Conservation (phyloP, 2,113 vertebrate genomes). For the Cercopithecus mona region DNA sequence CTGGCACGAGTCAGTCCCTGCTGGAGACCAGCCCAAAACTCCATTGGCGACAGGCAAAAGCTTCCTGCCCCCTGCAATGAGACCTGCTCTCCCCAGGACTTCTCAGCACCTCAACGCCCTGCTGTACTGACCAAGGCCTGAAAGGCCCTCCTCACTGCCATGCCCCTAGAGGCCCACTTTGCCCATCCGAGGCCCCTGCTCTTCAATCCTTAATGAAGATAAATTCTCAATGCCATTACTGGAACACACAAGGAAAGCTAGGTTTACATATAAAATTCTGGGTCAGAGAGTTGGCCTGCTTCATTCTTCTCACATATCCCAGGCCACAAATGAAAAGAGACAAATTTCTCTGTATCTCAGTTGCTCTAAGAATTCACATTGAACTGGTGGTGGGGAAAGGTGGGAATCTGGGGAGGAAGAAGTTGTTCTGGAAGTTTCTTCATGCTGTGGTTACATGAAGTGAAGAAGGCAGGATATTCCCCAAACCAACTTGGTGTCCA, state of each 20-base stretch:
- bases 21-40: neutral
- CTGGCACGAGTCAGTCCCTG: neutral
- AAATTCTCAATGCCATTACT: neutral
- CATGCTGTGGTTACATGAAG: neutral
- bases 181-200: neutral
- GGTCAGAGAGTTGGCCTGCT: slow-evolving; percentile 32
- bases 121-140: neutral
- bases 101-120: neutral
- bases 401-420: no score
- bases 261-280: slow-evolving; percentile 36
- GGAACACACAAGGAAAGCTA: neutral
- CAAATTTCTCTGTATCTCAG: neutral
- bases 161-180: neutral
- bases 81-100: neutral
- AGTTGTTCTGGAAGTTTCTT: neutral
- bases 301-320: neutral
- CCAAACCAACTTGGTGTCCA: neutral
- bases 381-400: neutral
- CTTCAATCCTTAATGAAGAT: neutral
- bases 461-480: neutral
- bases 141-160: neutral
- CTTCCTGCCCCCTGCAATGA: neutral
- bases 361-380: neutral
- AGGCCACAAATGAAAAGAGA: neutral
- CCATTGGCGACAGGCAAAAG: neutral